Evolutionary conservation across 2,888 invertebrate species (phyloP).

Genomic region (Galeopsomyia nigrocyanea): DNA sequence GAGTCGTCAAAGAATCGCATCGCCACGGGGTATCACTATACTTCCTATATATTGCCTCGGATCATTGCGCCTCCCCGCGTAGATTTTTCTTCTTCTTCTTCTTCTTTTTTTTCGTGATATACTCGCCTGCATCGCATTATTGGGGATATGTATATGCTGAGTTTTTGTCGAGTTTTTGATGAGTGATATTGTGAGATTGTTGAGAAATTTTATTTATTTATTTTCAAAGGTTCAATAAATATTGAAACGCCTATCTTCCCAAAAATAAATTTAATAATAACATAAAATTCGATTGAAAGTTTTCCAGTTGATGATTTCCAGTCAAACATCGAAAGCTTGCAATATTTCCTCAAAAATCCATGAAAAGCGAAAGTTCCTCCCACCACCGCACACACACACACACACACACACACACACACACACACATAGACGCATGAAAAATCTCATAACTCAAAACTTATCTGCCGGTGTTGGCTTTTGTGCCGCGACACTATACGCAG

Average conservation of each 20-base stretch:
- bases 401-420: too few species aligned
- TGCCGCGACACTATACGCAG: not conserved
- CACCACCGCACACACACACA: too few species aligned
- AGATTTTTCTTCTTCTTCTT: conserved; percentile 27
- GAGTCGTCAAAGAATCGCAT: conserved; percentile 62
- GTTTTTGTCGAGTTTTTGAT: not conserved
- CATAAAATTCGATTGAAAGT: too few species aligned
- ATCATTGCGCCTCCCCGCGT: not conserved
- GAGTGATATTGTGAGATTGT: too few species aligned
- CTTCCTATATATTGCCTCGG: not conserved
- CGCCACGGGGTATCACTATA: conserved; percentile 45
- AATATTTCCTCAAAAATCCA: too few species aligned
- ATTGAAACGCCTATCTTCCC: too few species aligned
- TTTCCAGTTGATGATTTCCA: too few species aligned
- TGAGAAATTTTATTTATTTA: too few species aligned
- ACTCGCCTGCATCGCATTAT: conserved; percentile 26
- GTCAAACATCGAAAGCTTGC: too few species aligned
- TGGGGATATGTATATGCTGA: conserved; percentile 8
- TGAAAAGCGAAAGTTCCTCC: too few species aligned
- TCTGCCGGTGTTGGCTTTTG: not conserved
- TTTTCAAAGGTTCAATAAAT: too few species aligned
- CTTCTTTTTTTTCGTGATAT: not conserved
- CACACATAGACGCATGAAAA: not conserved
- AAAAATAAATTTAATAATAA: too few species aligned
- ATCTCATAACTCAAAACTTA: conserved; percentile 18